phyloP scores from a whole-genome alignment of 2,797 vertebrate species.

The Eleutherodactylus coqui region DNA sequence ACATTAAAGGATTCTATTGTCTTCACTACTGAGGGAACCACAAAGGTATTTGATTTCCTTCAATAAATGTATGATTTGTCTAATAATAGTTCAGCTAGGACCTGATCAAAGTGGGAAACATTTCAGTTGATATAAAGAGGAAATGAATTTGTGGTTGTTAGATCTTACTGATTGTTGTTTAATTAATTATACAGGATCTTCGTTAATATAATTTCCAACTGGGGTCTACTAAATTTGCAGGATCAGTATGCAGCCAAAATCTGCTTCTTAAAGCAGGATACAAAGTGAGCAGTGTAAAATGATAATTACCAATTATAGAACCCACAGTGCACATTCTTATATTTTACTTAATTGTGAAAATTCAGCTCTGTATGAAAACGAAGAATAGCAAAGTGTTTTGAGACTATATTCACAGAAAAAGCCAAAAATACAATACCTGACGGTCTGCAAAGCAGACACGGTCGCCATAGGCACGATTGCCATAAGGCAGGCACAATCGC shows the following conservation, averaged over 20 bases:
- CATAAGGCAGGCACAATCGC: too few relatives aligned
- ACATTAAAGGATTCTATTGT: slow-evolving; percentile 32
- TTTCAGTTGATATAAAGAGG: slow-evolving; percentile 35
- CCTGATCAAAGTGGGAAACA: slow-evolving; percentile 41
- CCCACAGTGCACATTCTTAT: neutral
- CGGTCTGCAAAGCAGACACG: too few relatives aligned
- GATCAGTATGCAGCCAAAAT: slow-evolving; percentile 34
- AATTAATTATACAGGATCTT: slow-evolving; percentile 48
- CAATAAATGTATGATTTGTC: slow-evolving; percentile 31
- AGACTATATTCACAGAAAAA: too few relatives aligned
- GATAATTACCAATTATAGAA: slow-evolving; percentile 22
- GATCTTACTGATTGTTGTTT: slow-evolving; percentile 34
- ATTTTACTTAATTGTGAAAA: slow-evolving; percentile 13
- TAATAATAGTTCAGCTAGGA: slow-evolving; percentile 35
- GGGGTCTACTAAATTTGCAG: slow-evolving; percentile 37
- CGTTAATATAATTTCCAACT: slow-evolving; percentile 36
- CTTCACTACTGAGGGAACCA: slow-evolving; percentile 24
- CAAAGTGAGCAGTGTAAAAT: slow-evolving; percentile 39
- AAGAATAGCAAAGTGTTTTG: neutral
- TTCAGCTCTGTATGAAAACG: neutral
- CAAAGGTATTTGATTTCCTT: slow-evolving; percentile 30
- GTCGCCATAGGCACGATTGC: too few relatives aligned
- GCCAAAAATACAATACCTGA: too few relatives aligned
- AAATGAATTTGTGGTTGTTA: slow-evolving; percentile 41
- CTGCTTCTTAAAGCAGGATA: slow-evolving; percentile 6